Evolutionary conservation across 2,888 invertebrate genomes (phyloP).

Genomic region (Camptogramma bilineatum): DNA sequence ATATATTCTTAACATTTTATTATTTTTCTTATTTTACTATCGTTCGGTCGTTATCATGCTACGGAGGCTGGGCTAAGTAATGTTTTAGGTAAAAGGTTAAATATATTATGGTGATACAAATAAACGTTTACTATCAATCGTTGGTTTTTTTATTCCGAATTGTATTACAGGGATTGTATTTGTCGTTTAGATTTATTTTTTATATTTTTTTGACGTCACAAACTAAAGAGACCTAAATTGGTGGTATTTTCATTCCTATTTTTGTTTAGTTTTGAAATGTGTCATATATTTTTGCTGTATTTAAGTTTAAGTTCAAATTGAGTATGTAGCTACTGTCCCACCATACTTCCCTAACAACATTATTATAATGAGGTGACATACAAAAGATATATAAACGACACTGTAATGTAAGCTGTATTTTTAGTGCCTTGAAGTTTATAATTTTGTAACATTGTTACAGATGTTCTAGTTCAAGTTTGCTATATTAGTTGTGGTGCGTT

Average conservation of each 20-base stretch:
- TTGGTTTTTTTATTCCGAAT: slow-evolving; percentile 52
- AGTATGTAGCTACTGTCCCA: slow-evolving; percentile 2
- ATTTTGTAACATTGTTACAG: slow-evolving; percentile 7
- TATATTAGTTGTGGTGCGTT: neutral
- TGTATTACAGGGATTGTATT: slow-evolving; percentile 50
- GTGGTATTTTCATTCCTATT: slow-evolving; percentile 2
- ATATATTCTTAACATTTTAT: too few relatives aligned
- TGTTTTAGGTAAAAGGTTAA: slow-evolving; percentile 37
- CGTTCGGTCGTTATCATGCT: neutral
- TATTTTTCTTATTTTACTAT: too few relatives aligned
- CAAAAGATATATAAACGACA: neutral
- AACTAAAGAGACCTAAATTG: slow-evolving; percentile 10
- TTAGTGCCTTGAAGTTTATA: slow-evolving; percentile 14
- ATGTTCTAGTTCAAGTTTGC: neutral
- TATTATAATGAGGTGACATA: neutral
- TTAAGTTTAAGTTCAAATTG: neutral
- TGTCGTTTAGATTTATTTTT: slow-evolving; percentile 18
- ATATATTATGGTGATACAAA: slow-evolving; percentile 44
- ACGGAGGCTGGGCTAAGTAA: slow-evolving; percentile 9
- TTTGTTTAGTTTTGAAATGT: slow-evolving; percentile 1
- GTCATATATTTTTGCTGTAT: slow-evolving; percentile 3
- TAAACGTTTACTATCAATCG: slow-evolving; percentile 58
- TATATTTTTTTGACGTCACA: slow-evolving; percentile 11
- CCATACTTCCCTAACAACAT: neutral
- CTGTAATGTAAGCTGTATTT: neutral